These are phyloP conservation scores for Fregata magnificens DNA, from an alignment of 2,113 vertebrate species.

Conservation along the genomic window DNA sequence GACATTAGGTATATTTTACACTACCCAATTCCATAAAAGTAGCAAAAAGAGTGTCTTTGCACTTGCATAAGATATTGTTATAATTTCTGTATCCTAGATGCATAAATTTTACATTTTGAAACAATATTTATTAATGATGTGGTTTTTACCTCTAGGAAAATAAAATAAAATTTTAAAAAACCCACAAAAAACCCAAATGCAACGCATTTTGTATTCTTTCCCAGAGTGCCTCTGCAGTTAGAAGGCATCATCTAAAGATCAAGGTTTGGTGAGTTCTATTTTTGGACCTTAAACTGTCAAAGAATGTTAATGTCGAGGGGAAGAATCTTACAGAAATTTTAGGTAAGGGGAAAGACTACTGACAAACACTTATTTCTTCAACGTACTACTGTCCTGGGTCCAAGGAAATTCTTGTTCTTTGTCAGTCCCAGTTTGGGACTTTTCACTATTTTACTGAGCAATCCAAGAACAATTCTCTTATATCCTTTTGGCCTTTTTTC, in stretches of 20 bases:
- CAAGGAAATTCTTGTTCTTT: background rate
- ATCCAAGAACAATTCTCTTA: background rate
- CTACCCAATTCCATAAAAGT: background rate
- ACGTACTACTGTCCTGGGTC: fast-evolving
- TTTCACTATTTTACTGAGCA: background rate
- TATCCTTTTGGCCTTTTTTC: background rate
- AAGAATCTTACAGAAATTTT: background rate
- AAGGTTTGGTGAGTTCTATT: background rate
- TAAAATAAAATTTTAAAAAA: background rate
- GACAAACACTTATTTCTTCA: background rate
- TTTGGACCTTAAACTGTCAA: background rate
- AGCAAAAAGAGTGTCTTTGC: background rate
- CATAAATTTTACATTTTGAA: background rate
- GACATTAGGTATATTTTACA: background rate
- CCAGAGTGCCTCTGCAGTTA: background rate
- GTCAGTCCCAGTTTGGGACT: background rate
- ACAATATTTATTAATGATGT: background rate
- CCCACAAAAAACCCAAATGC: fast-evolving
- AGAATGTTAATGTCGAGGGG: background rate
- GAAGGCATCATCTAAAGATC: background rate
- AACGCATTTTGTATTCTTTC: background rate
- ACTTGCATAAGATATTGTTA: background rate
- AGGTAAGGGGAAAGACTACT: background rate
- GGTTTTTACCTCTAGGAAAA: background rate
- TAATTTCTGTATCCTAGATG: background rate